Base-by-base conservation (phyloP, 2,113 vertebrate genomes). In the Alectura lathami region DNA sequence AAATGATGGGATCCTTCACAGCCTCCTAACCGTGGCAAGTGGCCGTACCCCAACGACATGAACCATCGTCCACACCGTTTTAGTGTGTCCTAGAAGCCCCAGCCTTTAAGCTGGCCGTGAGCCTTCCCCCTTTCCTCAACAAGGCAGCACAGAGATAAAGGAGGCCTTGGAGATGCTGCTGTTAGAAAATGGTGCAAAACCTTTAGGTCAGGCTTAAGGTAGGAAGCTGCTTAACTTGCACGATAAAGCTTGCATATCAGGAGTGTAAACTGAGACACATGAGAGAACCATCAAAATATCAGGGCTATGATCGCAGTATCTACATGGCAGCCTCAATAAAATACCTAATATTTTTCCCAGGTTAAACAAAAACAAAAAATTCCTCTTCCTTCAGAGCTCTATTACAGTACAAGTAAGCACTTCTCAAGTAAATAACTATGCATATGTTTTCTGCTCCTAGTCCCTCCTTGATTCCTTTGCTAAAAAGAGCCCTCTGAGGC, bases 401-500 rank as follows among this genome's bases (percentile, higher is more conserved):
- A 38, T 3, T 86, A 89, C 1, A 75, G 81, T 40, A 94, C 24
- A 72, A 68, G n/a, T n/a, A n/a, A n/a, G n/a, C n/a, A n/a, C n/a
- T 36, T 68, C 73, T 89, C 74, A 93, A 82, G 57, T 64, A 93
- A 93, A 86, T 80, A 91, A 57, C 57, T 63, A n/a, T 3, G 43
- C 64, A 76, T 72, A 6, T 30, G 60, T 91, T 89, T 93, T 90
- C 76, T 81, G 57, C 56, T 84, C 50, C 60, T 70, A n/a, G 50
- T 51, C n/a, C 20, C n/a, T 93, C 73, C 73, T 83, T 53, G 42
- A 93, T 72, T 76, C 56, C 62, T 43, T 81, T 38, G 62, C 36
- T 67, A 91, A 40, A 74, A 83, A 90, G 84, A 94, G 64, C 42
- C 64, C 92, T 92, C 53, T 40, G 47, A 95, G 92, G 83, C 86